Percentiles rank a stretch among this genome's conserved stretches.
Evolutionary conservation across 2,888 invertebrate species (phyloP).

Genomic region (Kuschelorhynchus macadamiae): DNA sequence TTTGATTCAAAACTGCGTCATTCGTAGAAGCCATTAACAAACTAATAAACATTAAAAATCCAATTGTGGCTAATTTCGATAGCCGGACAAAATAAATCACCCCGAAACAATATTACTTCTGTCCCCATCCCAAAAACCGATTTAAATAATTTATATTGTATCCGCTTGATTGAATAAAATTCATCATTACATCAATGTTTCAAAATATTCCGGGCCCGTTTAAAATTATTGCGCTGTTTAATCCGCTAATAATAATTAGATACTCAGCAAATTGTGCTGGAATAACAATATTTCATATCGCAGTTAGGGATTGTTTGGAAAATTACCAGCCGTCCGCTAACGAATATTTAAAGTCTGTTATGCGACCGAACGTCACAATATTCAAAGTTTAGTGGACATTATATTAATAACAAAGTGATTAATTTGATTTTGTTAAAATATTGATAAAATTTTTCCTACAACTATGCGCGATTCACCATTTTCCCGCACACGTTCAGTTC

Average conservation of each 20-base stretch:
- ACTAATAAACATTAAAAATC: no score
- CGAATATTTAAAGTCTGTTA: no score
- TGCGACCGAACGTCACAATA: no score
- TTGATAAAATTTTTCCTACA: no score
- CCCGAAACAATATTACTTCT: constrained; percentile 26
- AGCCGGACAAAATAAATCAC: constrained; percentile 29
- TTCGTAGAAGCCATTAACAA: no score
- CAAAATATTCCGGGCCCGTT: constrained; percentile 31
- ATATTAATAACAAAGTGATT: no score
- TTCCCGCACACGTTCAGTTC: no score
- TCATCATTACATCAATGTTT: constrained; percentile 33
- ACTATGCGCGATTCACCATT: no score
- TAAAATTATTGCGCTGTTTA: constrained; percentile 32
- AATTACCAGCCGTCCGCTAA: not conserved
- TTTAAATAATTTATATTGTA: constrained; percentile 40
- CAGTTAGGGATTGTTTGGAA: constrained; percentile 26
- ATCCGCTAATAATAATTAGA: constrained; percentile 38
- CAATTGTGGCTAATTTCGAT: no score
- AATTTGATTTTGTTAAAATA: no score
- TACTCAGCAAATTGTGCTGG: constrained; percentile 33
- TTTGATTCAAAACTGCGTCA: no score
- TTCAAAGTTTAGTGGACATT: no score
- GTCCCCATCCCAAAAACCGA: constrained; percentile 17
- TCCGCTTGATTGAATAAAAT: constrained; percentile 31
- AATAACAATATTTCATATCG: constrained; percentile 36